These are phyloP conservation scores for Ammospiza nelsoni DNA, from an alignment of 2,113 vertebrate species.

Conservation along the genomic window DNA sequence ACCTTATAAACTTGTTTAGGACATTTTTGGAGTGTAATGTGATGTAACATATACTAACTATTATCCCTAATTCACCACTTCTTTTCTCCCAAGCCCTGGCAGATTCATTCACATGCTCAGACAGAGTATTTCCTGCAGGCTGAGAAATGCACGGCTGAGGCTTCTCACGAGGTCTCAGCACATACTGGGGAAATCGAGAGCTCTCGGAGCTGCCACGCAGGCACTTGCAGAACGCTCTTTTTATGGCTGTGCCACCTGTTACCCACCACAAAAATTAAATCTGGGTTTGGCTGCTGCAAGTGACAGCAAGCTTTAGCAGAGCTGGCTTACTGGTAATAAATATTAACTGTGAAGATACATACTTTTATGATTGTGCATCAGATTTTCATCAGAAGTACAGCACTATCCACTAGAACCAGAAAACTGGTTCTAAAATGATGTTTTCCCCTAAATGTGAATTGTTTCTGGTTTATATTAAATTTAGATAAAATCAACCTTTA, in stretches of 20 bases:
- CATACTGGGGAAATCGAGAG: background rate
- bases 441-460: background rate
- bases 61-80: background rate
- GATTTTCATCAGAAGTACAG: background rate
- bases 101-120: background rate
- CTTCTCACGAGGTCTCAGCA: conserved; percentile 32
- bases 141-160: conserved; percentile 17
- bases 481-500: background rate
- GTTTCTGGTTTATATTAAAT: background rate
- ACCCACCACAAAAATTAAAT: conserved; percentile 1
- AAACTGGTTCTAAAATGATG: background rate
- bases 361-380: background rate
- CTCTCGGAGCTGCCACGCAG: background rate
- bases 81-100: background rate
- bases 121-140: background rate
- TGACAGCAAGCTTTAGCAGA: background rate
- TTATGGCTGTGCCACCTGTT: conserved; percentile 29
- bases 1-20: background rate
- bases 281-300: background rate
- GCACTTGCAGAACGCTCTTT: conserved; percentile 28
- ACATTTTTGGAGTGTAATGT: background rate
- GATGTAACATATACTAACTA: background rate
- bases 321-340: background rate
- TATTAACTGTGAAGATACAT: background rate
- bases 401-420: background rate